A percentile compares a stretch with the other conserved stretches of the same genome.
phyloP scores from a whole-genome alignment of 2,797 vertebrate species.

The Morus bassanus region DNA sequence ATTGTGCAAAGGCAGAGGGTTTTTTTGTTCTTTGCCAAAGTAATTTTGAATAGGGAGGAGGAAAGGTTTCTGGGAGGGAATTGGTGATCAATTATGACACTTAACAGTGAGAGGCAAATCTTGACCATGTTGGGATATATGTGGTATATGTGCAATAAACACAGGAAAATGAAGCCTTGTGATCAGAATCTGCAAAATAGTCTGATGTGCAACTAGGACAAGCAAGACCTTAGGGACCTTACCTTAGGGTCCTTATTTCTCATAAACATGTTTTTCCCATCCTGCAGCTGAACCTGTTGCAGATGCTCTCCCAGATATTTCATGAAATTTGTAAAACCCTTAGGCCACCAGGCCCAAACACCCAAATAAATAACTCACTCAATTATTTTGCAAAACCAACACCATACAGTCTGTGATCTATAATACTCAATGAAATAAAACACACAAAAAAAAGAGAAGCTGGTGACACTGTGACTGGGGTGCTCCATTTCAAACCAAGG shows the following conservation, averaged over 20 bases:
- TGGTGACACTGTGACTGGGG: not conserved
- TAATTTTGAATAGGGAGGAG: not conserved
- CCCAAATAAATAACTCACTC: not conserved
- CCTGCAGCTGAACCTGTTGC: not conserved
- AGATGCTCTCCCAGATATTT: not conserved
- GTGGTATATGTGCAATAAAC: not conserved
- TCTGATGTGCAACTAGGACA: not conserved
- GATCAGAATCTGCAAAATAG: not conserved
- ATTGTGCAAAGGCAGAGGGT: not conserved
- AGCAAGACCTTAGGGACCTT: not conserved
- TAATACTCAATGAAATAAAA: not conserved
- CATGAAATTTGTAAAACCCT: not conserved
- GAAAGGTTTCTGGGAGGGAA: not conserved
- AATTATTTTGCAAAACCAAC: not conserved
- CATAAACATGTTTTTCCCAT: not conserved
- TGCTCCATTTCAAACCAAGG: not conserved
- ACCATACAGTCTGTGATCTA: not conserved
- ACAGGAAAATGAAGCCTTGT: not conserved
- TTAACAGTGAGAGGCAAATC: not conserved
- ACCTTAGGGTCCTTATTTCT: not conserved
- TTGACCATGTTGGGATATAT: not conserved
- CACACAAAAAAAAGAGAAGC: not conserved
- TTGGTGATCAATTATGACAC: not conserved
- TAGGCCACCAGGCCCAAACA: not conserved
- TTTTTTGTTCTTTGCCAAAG: rapidly evolving